Evolutionary conservation across 2,888 invertebrate genomes (phyloP).

Genomic region (Chromoteleia sp.): DNA sequence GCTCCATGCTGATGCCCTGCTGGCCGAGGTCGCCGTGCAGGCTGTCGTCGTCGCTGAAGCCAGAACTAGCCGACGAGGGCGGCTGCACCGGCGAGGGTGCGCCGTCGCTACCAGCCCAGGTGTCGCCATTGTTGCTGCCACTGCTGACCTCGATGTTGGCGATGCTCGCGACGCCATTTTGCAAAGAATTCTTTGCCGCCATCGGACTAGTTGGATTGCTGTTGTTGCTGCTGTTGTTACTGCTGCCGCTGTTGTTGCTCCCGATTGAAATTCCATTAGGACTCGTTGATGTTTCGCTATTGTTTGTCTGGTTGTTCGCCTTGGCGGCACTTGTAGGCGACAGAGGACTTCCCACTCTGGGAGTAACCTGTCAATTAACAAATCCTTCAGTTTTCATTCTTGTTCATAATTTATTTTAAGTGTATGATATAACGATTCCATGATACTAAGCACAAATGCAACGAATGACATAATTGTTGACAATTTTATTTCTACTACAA

Average conservation of each 20-base stretch:
- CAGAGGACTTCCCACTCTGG: constrained; percentile 81
- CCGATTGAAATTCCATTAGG: constrained; percentile 76
- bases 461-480: too few relatives aligned
- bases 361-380: constrained; percentile 77
- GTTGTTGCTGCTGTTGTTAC: constrained; percentile 60
- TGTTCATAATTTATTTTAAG: too few relatives aligned
- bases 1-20: constrained; percentile 89
- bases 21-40: constrained; percentile 88
- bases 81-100: constrained; percentile 87
- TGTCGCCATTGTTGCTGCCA: constrained; percentile 81
- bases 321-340: constrained; percentile 76
- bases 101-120: constrained; percentile 85
- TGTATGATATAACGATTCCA: too few relatives aligned
- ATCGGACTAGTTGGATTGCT: constrained; percentile 83
- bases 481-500: too few relatives aligned
- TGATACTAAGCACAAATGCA: too few relatives aligned
- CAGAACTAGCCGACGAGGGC: constrained; percentile 91
- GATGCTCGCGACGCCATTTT: constrained; percentile 81
- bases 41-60: constrained; percentile 96
- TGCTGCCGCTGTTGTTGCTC: constrained; percentile 65
- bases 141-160: constrained; percentile 85
- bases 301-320: constrained; percentile 73
- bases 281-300: constrained; percentile 71
- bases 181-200: constrained; percentile 78
- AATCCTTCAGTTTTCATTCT: not conserved